Conservation (phyloP, 2,888 invertebrate species). For the Oscheius sp. region DNA sequence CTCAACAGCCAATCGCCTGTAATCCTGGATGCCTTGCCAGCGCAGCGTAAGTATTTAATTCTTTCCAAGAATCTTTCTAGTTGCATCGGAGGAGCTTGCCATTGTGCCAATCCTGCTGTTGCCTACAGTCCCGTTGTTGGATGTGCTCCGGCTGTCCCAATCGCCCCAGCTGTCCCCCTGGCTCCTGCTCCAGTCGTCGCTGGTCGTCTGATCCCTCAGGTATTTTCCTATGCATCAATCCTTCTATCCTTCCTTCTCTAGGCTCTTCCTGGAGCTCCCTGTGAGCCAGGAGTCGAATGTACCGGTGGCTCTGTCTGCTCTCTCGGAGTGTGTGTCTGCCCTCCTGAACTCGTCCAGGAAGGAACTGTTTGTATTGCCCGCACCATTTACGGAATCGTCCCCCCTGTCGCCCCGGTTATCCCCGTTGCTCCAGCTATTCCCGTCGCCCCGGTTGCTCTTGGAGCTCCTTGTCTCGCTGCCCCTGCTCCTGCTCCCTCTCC, state of each 20-base stretch:
- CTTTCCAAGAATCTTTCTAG: conserved; percentile 29
- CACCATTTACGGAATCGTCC: conserved; percentile 67
- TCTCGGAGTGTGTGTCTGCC: conserved; percentile 69
- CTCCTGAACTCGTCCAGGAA: conserved; percentile 69
- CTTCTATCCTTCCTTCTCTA: conserved; percentile 10
- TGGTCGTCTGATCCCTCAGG: conserved; percentile 67
- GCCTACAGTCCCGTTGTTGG: conserved; percentile 57
- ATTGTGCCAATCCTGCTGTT: conserved; percentile 58
- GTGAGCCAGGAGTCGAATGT: conserved; percentile 69
- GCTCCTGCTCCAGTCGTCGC: conserved; percentile 62
- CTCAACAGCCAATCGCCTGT: conserved; percentile 45
- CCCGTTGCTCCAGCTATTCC: conserved; percentile 51
- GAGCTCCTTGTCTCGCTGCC: conserved; percentile 53
- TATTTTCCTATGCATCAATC: conserved; percentile 3
- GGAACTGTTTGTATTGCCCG: conserved; percentile 69
- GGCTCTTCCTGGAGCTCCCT: conserved; percentile 58
- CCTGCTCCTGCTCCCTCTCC: conserved; percentile 43
- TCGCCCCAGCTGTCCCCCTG: conserved; percentile 30
- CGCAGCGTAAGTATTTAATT: conserved; percentile 35
- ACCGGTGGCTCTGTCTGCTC: conserved; percentile 70
- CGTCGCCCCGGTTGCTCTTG: conserved; percentile 44
- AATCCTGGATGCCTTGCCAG: conserved; percentile 52
- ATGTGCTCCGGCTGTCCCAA: conserved; percentile 45
- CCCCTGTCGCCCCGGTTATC: conserved; percentile 54
- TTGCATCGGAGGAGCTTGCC: conserved; percentile 60